Conservation (phyloP, 2,113 vertebrate species). For the Erythrolamprus reginae region DNA sequence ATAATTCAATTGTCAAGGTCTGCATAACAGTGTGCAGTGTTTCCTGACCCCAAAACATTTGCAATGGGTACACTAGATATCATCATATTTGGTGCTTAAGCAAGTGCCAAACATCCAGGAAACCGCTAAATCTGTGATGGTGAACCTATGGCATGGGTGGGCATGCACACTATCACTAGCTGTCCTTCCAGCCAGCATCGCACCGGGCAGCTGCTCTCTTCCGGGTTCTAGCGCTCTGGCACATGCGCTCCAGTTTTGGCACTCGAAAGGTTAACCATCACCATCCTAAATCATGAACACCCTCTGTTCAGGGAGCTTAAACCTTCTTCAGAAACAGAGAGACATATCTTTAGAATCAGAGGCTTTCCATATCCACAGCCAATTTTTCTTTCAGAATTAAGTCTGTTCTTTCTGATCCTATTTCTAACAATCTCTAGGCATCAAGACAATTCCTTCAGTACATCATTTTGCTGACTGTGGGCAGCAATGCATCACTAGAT, state of each 20-base stretch:
- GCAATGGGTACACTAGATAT: background rate
- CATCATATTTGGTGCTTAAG: background rate
- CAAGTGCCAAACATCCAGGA: background rate
- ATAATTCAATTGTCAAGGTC: background rate
- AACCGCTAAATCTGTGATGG: background rate
- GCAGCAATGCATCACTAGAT: background rate
- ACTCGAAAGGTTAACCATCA: too few species aligned
- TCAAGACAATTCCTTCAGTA: background rate
- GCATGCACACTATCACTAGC: too few species aligned
- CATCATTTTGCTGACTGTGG: background rate
- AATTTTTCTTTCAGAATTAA: background rate
- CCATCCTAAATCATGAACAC: background rate
- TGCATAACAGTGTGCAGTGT: background rate
- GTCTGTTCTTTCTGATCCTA: background rate
- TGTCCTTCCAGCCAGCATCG: too few species aligned
- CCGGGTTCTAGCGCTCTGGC: too few species aligned
- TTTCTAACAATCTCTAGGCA: background rate
- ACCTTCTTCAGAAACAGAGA: background rate
- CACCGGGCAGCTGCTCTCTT: too few species aligned
- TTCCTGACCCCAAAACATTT: background rate
- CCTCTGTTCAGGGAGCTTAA: background rate
- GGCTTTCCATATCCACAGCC: background rate
- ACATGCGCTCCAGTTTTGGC: too few species aligned
- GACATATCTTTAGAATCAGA: background rate
- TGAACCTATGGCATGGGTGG: too few species aligned